Base-by-base conservation (phyloP, 1,140 invertebrate species). In the Drosophila lowei region DNA sequence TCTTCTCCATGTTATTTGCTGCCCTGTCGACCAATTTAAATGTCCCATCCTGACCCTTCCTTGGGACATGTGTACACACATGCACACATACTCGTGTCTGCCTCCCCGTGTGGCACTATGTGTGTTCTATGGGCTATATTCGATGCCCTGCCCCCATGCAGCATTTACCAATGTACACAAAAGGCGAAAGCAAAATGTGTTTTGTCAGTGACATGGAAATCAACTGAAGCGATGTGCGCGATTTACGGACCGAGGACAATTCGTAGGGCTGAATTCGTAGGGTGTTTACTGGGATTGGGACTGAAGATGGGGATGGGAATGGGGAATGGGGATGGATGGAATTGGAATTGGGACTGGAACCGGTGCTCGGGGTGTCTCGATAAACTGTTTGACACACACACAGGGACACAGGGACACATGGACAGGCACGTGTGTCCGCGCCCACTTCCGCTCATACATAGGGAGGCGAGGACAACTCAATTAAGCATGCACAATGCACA, bases 401-500 rank as follows among this genome's bases (percentile, higher is more conserved):
- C 6, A 3, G 3, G 30, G 9, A 13, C 25, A 16, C 25, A 11
- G 25, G 28, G 30, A 30, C 28, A 30, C 25, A 28, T 7, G 6
- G 8, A 8, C 7, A 16, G 47, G 21, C 42, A 23, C 21, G 23
- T 64, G 46, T 58, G 23, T 38, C 30, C 58, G 59, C 56, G 42
- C 66, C 62, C 68, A 67, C 54, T 61, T 61, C 61, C 47, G 75
- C 62, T 25, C 23, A 43, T 55, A 18, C 6, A 23, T n/a, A 25
- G 16, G 30, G 23, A 15, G 58, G 34, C 46, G 50, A 18, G 28
- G 18, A 84, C 80, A 84, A 84, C 80, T 84, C 80, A 84, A 84
- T 84, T 84, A 84, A 85, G 80, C 80, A 84, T 84, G 80, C 80
- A 84, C 80, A 85, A 84, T 84, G 80, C 80, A 85, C 80, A 84